phyloP scores from a whole-genome alignment of 2,797 vertebrate genomes.

The Alca torda region DNA sequence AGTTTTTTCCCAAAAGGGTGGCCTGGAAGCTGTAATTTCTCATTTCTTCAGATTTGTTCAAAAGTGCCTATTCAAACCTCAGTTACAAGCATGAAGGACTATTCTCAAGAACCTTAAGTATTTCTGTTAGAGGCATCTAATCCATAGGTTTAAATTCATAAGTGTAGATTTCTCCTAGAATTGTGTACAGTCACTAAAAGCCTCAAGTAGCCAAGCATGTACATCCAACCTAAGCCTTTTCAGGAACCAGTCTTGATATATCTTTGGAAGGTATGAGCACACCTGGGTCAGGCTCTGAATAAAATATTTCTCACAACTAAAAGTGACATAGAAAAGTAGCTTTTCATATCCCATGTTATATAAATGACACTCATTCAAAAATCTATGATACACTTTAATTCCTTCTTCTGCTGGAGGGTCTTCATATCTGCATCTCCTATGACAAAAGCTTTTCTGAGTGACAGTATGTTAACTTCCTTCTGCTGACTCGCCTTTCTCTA shows the following conservation, averaged over 20 bases:
- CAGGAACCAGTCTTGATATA: neutral
- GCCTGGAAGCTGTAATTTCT: neutral
- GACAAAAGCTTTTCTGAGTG: neutral
- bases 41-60: neutral
- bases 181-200: neutral
- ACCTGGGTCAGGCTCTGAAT: neutral
- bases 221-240: neutral
- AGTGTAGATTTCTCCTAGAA: neutral
- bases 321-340: neutral
- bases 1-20: neutral
- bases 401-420: neutral
- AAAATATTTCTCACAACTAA: neutral
- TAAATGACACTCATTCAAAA: neutral
- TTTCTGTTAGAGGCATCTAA: neutral
- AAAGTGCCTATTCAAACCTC: neutral
- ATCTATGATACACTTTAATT: neutral
- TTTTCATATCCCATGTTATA: neutral
- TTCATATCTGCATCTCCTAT: neutral
- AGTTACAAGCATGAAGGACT: neutral
- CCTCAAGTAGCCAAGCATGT: neutral
- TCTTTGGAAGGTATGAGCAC: neutral
- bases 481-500: neutral
- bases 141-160: neutral
- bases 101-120: neutral
- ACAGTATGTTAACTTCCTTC: neutral